Percentiles rank a stretch among this genome's conserved stretches.
phyloP scores from a whole-genome alignment of 2,113 vertebrate genomes.

The Ciconia maguari region DNA sequence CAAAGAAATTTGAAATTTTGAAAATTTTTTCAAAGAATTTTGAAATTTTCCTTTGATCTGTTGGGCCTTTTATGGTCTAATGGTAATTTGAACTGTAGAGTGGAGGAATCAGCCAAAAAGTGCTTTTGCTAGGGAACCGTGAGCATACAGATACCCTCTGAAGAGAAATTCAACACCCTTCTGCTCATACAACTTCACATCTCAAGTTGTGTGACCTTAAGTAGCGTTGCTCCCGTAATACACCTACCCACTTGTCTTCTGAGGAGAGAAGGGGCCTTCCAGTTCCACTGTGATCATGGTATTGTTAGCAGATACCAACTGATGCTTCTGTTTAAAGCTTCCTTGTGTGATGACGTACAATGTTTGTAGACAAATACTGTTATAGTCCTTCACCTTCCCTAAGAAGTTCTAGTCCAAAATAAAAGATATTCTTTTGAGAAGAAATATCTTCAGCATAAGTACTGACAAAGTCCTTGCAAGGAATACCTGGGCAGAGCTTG shows the following conservation, averaged over 20 bases:
- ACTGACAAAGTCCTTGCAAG: not conserved
- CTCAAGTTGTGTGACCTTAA: not conserved
- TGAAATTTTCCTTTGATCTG: not conserved
- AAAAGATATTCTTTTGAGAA: not conserved
- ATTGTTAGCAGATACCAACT: not conserved
- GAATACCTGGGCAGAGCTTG: not conserved
- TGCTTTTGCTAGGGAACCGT: not conserved
- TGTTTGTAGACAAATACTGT: not conserved
- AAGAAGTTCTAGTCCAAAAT: not conserved
- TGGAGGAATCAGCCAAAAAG: not conserved
- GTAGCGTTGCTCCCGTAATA: not conserved
- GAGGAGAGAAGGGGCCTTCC: not conserved
- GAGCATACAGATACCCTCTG: not conserved
- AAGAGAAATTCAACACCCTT: not conserved
- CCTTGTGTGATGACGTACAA: not conserved
- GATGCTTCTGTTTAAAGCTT: not conserved
- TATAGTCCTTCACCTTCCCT: not conserved
- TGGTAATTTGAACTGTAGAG: not conserved
- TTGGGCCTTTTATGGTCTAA: not conserved
- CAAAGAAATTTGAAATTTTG: too few species aligned
- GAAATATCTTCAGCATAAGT: not conserved
- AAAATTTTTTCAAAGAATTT: too few species aligned
- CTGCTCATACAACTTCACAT: not conserved
- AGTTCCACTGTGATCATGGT: not conserved
- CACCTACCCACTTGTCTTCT: not conserved